These are phyloP conservation scores for Tapirus indicus DNA, from an alignment of 2,797 vertebrate genomes.

Conservation along the genomic window DNA sequence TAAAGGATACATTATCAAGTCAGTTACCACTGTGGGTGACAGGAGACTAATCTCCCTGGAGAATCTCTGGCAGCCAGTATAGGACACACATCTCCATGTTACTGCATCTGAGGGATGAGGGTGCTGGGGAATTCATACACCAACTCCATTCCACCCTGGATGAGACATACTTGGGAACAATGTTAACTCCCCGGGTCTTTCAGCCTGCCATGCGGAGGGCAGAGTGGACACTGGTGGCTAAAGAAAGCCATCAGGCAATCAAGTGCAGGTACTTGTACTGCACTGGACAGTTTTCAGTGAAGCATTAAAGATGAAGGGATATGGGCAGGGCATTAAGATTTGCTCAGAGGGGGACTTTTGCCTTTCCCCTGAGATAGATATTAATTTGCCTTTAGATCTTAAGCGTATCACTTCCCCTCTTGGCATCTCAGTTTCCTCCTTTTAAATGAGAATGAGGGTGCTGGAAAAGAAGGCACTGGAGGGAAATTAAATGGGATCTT, in stretches of 20 bases:
- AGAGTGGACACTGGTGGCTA: accelerated
- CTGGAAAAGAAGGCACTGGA: neutral
- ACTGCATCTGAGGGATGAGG: neutral
- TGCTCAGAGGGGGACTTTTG: neutral
- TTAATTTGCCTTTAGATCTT: neutral
- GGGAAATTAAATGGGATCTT: neutral
- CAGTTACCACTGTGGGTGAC: too few species aligned
- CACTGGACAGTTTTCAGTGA: neutral
- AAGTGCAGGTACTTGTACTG: too few species aligned
- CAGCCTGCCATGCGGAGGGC: neutral
- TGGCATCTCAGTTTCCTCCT: neutral
- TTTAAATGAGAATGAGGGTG: neutral
- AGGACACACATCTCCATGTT: too few species aligned
- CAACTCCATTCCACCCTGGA: neutral
- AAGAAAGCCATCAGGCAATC: neutral
- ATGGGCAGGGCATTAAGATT: accelerated
- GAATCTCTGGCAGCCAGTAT: neutral
- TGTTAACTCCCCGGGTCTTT: neutral
- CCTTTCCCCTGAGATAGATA: neutral
- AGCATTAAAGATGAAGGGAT: neutral
- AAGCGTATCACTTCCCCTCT: neutral
- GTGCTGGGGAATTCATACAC: neutral
- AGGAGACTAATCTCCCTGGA: neutral
- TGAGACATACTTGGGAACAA: neutral
- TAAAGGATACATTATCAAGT: accelerated